Evolutionary conservation across 2,113 vertebrate species (phyloP).

Genomic region (Orycteropus afer): DNA sequence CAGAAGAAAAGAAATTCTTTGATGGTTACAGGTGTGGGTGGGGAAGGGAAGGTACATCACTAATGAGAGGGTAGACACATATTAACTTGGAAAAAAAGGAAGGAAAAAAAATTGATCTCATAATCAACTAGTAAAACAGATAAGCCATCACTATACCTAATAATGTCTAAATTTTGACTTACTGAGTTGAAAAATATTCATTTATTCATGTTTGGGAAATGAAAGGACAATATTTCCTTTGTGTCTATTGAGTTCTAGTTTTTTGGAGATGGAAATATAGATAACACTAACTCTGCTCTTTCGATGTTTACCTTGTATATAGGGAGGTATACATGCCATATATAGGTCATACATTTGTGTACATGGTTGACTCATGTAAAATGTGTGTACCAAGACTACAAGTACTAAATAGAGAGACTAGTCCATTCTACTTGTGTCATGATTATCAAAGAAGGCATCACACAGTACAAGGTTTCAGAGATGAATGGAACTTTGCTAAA

Average conservation of each 20-base stretch:
- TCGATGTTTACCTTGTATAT: not conserved
- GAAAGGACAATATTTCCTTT: conserved; percentile 16
- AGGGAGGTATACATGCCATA: not conserved
- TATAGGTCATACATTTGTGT: not conserved
- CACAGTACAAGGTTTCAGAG: not conserved
- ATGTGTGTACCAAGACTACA: not conserved
- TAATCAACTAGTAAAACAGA: not conserved
- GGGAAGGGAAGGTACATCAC: too few relatives aligned
- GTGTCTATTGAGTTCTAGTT: not conserved
- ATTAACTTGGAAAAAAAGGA: too few relatives aligned
- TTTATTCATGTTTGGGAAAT: not conserved
- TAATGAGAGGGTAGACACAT: too few relatives aligned
- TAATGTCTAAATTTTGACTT: not conserved
- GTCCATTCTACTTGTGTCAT: not conserved
- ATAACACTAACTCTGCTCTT: not conserved
- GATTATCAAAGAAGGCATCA: not conserved
- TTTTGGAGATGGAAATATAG: not conserved
- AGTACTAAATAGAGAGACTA: not conserved
- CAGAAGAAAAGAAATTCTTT: too few relatives aligned
- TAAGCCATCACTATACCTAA: not conserved
- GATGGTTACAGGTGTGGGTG: too few relatives aligned
- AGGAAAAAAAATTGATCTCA: not conserved
- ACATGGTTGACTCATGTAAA: not conserved
- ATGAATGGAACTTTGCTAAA: not conserved
- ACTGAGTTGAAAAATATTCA: not conserved